phyloP scores from a whole-genome alignment of 1,140 invertebrate genomes.

The Asobara japonica region DNA sequence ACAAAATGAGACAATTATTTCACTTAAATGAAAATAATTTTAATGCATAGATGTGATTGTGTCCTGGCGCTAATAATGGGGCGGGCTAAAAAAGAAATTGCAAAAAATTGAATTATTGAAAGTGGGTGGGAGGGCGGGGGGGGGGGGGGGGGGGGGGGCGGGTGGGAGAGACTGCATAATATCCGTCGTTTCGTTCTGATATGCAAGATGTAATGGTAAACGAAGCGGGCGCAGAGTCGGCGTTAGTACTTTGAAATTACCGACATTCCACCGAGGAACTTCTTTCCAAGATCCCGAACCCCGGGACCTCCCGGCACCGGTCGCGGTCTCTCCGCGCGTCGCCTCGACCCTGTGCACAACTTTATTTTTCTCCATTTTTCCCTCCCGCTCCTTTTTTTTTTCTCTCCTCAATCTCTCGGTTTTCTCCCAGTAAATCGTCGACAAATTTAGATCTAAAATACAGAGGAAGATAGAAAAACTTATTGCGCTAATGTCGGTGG shows the following conservation, averaged over 20 bases:
- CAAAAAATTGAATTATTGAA: background rate
- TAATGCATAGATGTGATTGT: background rate
- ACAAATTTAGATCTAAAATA: background rate
- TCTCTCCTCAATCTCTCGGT: background rate
- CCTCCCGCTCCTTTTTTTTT: constrained; percentile 2
- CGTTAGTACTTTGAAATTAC: constrained; percentile 35
- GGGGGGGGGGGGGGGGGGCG: constrained; percentile 17
- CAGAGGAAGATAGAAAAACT: too few relatives aligned
- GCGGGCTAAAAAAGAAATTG: background rate
- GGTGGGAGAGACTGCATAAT: constrained; percentile 12
- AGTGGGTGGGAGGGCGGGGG: constrained; percentile 27
- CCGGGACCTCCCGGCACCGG: constrained; percentile 42
- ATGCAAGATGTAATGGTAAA: constrained; percentile 12
- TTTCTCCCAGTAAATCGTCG: background rate
- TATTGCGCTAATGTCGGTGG: too few relatives aligned
- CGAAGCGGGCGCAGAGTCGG: constrained; percentile 15
- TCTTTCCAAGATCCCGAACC: constrained; percentile 39
- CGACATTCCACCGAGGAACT: constrained; percentile 33
- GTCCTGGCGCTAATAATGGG: background rate
- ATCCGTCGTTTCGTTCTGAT: constrained; percentile 30
- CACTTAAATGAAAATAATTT: too few relatives aligned
- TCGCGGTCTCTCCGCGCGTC: constrained; percentile 37
- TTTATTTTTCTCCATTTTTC: too few relatives aligned
- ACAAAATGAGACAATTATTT: too few relatives aligned
- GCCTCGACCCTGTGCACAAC: constrained; percentile 33